Conservation (phyloP, 2,888 invertebrate genomes). For the Apocheima hispidaria region DNA sequence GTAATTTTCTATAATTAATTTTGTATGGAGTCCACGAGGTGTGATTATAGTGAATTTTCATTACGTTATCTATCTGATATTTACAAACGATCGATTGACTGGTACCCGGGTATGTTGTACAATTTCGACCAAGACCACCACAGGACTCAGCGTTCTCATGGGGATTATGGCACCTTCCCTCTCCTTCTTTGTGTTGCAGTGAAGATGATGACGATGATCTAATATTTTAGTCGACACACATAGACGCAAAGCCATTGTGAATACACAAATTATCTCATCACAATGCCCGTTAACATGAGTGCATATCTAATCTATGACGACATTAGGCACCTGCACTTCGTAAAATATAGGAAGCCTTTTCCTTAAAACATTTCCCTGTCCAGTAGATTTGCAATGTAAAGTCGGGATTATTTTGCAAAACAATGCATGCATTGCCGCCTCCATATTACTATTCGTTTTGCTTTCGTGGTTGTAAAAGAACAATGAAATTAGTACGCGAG, state of each 20-base stretch:
- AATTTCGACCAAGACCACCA: no score
- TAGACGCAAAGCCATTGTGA: background rate
- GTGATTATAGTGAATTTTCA: background rate
- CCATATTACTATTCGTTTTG: conserved; percentile 49
- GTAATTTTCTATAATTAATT: no score
- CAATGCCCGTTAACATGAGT: conserved; percentile 29
- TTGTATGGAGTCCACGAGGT: no score
- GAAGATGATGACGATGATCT: no score
- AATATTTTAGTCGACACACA: background rate
- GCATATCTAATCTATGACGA: conserved; percentile 19
- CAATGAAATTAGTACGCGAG: conserved; percentile 56
- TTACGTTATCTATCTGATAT: background rate
- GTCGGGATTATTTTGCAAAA: conserved; percentile 48
- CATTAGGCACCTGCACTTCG: conserved; percentile 27
- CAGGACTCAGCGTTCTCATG: no score
- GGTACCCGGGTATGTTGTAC: no score
- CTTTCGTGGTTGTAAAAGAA: conserved; percentile 47
- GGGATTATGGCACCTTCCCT: no score
- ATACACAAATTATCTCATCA: conserved; percentile 21
- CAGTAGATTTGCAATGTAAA: conserved; percentile 49
- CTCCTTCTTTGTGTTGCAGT: no score
- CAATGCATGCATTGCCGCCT: conserved; percentile 49
- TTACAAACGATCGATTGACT: no score
- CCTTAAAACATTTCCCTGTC: conserved; percentile 57
- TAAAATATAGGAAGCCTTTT: conserved; percentile 43